Evolutionary conservation across 37 sponge, comb jelly and placozoan species (phyloP).

Genomic region (Chondrilla cf. caribensis): DNA sequence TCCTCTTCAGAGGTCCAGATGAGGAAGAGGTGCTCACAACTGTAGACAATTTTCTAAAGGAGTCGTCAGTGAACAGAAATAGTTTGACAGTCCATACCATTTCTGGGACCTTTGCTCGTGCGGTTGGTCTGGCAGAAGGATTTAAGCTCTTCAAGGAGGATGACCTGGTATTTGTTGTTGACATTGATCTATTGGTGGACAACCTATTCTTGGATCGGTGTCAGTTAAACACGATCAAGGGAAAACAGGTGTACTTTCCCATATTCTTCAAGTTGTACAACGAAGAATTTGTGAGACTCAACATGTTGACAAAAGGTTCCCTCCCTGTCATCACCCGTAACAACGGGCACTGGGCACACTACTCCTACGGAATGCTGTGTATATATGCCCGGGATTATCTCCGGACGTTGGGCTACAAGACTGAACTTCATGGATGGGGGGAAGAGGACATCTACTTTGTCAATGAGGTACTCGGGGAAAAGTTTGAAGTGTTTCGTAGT

Average conservation of each 20-base stretch:
- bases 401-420: constrained; percentile 19
- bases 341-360: constrained; percentile 83
- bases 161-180: constrained; percentile 62
- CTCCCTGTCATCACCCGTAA: constrained; percentile 30
- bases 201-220: constrained; percentile 51
- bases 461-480: constrained; percentile 40
- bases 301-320: constrained; percentile 32
- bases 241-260: constrained; percentile 73
- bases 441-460: constrained; percentile 73
- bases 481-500: constrained; percentile 55
- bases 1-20: constrained; percentile 63
- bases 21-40: constrained; percentile 7
- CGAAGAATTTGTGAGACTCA: constrained; percentile 47
- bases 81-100: constrained; percentile 28
- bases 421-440: constrained; percentile 58
- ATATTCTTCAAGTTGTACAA: constrained; percentile 74
- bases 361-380: constrained; percentile 77
- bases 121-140: constrained; percentile 46
- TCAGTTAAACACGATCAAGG: constrained; percentile 51
- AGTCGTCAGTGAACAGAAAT: not conserved
- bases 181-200: constrained; percentile 56
- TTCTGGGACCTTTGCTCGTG: constrained; percentile 58
- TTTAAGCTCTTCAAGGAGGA: constrained; percentile 31
- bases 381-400: constrained; percentile 68
- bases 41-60: not conserved